These are phyloP conservation scores for Calosoma granatense DNA, from an alignment of 1,140 invertebrate species.

Conservation along the genomic window DNA sequence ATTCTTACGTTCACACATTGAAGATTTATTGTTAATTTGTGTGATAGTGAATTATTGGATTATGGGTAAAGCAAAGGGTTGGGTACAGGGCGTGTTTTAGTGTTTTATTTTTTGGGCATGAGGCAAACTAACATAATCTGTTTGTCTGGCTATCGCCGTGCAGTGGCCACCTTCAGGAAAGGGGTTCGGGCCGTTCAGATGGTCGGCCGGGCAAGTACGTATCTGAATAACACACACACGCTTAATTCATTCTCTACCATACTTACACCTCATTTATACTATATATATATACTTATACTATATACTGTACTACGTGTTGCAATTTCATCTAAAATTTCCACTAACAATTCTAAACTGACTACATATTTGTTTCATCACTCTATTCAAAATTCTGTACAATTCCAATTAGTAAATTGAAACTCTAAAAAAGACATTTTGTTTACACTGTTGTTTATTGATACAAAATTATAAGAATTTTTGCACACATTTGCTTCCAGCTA, in stretches of 20 bases:
- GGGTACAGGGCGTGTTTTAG: constrained; percentile 16
- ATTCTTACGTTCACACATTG: background rate
- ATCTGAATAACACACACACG: constrained; percentile 35
- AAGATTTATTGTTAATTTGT: background rate
- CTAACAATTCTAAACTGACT: too few relatives aligned
- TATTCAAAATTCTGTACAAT: too few relatives aligned
- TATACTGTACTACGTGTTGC: too few relatives aligned
- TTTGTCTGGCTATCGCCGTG: constrained; percentile 30
- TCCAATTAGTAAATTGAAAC: too few relatives aligned
- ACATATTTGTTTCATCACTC: too few relatives aligned
- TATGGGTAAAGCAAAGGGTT: too few relatives aligned
- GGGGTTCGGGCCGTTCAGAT: constrained; percentile 97
- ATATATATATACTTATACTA: background rate
- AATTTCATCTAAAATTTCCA: too few relatives aligned
- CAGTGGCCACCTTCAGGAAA: constrained; percentile 99
- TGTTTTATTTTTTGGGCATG: constrained; percentile 15
- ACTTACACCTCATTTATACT: constrained; percentile 10
- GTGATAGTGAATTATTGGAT: too few relatives aligned
- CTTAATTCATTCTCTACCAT: background rate
- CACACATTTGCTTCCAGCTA: too few relatives aligned
- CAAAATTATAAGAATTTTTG: too few relatives aligned
- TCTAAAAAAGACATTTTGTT: too few relatives aligned
- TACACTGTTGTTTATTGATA: too few relatives aligned
- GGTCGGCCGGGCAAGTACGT: constrained; percentile 96
- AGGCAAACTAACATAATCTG: constrained; percentile 11